Evolutionary conservation across 2,888 invertebrate genomes (phyloP).

Genomic region (Dryadula phaetusa): DNA sequence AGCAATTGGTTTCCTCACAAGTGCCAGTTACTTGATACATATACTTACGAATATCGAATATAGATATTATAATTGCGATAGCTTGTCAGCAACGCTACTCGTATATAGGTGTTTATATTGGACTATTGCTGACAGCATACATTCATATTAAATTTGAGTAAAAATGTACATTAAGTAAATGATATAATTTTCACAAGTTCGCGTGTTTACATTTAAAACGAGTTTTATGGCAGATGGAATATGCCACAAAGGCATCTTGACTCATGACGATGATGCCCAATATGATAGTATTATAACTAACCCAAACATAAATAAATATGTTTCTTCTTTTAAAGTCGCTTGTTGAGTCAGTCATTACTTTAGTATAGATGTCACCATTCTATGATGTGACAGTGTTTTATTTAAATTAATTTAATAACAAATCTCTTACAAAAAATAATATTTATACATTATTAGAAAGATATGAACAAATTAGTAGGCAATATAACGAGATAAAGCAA

Average conservation of each 20-base stretch:
- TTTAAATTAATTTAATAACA: not conserved
- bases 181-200: not conserved
- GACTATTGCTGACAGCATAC: too few species aligned
- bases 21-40: not conserved
- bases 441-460: slow-evolving; percentile 3
- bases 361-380: not conserved
- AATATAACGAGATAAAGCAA: not conserved
- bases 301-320: not conserved
- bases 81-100: not conserved
- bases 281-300: not conserved
- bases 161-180: not conserved
- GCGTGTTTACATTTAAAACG: not conserved
- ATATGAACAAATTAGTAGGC: not conserved
- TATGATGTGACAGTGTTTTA: not conserved
- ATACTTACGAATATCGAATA: not conserved
- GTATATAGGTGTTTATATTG: too few species aligned
- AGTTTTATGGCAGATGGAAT: not conserved
- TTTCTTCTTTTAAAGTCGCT: not conserved
- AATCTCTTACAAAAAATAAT: not conserved
- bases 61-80: too few species aligned
- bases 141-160: too few species aligned
- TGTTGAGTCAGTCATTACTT: not conserved
- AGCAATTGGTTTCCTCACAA: not conserved
- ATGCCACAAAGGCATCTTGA: slow-evolving; percentile 1
- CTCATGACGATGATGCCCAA: not conserved